phyloP scores from a whole-genome alignment of 2,888 invertebrate genomes.

The Drosophila robusta region DNA sequence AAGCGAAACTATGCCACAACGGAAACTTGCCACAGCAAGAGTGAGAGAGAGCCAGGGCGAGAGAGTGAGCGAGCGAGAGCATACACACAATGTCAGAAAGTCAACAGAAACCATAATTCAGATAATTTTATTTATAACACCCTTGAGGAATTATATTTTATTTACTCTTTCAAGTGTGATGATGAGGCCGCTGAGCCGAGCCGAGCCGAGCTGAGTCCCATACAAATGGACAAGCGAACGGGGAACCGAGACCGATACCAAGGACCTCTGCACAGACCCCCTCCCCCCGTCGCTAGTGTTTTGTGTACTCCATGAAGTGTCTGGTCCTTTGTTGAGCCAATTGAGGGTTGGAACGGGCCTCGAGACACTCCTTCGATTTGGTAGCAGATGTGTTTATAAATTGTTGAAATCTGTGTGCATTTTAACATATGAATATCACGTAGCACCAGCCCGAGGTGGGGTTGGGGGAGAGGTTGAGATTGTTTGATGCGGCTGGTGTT shows the following conservation, averaged over 20 bases:
- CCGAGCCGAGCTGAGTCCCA: constrained; percentile 5
- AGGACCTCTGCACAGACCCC: constrained; percentile 42
- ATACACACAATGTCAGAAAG: constrained; percentile 67
- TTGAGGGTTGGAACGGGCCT: constrained; percentile 63
- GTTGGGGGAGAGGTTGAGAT: not conserved
- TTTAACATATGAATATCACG: constrained; percentile 74
- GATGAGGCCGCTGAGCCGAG: constrained; percentile 71
- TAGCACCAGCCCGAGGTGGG: constrained; percentile 21
- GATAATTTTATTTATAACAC: constrained; percentile 83
- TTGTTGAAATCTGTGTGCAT: constrained; percentile 79
- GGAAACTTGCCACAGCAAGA: constrained; percentile 30
- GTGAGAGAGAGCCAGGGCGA: not conserved
- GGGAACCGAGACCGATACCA: constrained; percentile 25
- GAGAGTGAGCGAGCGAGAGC: not conserved
- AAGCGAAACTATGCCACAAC: constrained; percentile 65
- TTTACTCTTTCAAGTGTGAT: constrained; percentile 81
- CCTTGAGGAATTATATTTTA: constrained; percentile 82
- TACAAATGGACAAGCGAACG: constrained; percentile 41
- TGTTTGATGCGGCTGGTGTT: not conserved
- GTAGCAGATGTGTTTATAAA: constrained; percentile 77
- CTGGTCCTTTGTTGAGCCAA: constrained; percentile 47
- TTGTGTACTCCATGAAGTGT: constrained; percentile 43
- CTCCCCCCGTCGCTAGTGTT: constrained; percentile 2
- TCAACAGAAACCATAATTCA: constrained; percentile 83
- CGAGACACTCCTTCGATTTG: constrained; percentile 73